Conservation (phyloP, 2,113 vertebrate species). For the Passerina amoena region DNA sequence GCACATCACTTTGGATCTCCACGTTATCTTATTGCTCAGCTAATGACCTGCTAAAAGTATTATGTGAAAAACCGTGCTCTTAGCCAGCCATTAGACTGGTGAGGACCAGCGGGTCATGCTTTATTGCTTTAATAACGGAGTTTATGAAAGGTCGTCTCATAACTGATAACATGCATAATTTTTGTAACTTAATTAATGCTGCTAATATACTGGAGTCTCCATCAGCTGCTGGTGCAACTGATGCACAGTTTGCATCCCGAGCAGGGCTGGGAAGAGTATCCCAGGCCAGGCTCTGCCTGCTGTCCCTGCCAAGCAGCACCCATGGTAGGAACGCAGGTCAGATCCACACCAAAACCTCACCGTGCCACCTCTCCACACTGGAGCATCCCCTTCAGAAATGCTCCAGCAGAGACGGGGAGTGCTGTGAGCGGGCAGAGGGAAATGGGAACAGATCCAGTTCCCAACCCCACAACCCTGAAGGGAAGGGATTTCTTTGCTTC, state of each 20-base stretch:
- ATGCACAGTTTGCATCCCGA: background rate
- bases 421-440: background rate
- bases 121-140: slow-evolving; percentile 55
- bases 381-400: accelerated
- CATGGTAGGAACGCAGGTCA: accelerated
- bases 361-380: accelerated
- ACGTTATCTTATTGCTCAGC: slow-evolving; percentile 47
- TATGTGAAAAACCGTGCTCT: slow-evolving; percentile 32
- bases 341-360: background rate
- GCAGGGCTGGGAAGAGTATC: background rate
- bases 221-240: slow-evolving; percentile 53
- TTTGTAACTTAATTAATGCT: slow-evolving; percentile 63
- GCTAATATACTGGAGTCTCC: slow-evolving; percentile 64
- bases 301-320: background rate
- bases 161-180: slow-evolving; percentile 42
- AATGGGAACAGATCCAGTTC: background rate
- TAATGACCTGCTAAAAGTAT: slow-evolving; percentile 59
- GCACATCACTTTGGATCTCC: background rate
- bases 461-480: background rate
- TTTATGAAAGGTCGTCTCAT: slow-evolving; percentile 51
- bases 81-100: slow-evolving; percentile 46
- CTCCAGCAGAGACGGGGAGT: background rate
- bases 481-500: background rate
- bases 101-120: slow-evolving; percentile 35
- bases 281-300: background rate